phyloP scores from a whole-genome alignment of 2,888 invertebrate species.

The Cacoxenus indagator region DNA sequence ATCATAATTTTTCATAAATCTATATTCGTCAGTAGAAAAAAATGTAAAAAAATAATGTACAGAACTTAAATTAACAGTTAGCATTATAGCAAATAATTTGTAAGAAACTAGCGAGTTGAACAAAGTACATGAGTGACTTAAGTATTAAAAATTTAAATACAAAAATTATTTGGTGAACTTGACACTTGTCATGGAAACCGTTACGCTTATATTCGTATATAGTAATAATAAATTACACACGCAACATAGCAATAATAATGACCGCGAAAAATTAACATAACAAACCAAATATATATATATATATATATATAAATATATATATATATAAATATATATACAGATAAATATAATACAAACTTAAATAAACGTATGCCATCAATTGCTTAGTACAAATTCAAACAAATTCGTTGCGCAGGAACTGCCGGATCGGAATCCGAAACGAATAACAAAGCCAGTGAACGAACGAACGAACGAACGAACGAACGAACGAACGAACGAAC shows the following conservation, averaged over 20 bases:
- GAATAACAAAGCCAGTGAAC: not conserved
- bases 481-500: constrained; percentile 4
- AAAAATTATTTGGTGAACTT: too few species aligned
- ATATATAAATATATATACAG: too few species aligned
- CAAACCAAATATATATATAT: too few species aligned
- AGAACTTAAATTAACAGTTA: not conserved
- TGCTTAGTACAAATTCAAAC: not conserved
- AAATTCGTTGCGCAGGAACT: not conserved
- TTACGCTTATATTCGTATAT: too few species aligned
- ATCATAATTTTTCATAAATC: not conserved
- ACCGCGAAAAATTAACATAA: too few species aligned
- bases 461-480: not conserved
- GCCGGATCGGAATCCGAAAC: too few species aligned
- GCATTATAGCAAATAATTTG: not conserved
- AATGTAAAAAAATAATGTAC: not conserved
- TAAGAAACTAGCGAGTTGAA: not conserved
- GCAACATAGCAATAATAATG: too few species aligned
- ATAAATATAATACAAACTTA: too few species aligned
- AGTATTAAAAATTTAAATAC: too few species aligned
- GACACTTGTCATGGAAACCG: too few species aligned
- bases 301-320: too few species aligned
- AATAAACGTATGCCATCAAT: not conserved
- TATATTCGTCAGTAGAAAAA: not conserved
- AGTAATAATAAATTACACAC: too few species aligned
- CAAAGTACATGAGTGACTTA: constrained; percentile 6